These are phyloP conservation scores for Neodiprion fabricii DNA, from an alignment of 1,140 invertebrate genomes.

Conservation along the genomic window DNA sequence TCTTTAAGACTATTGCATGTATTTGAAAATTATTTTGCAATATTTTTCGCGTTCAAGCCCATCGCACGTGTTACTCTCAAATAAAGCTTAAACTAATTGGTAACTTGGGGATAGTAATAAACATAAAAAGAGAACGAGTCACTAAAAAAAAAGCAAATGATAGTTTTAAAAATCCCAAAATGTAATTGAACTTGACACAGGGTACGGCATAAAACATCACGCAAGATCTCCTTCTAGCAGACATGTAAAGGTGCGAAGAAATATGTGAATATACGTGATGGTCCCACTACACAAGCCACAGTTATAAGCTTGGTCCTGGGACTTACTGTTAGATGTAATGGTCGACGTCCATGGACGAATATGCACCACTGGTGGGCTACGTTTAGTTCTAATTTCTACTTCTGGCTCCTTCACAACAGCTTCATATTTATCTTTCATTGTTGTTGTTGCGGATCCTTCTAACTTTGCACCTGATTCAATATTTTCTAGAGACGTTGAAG, in stretches of 20 bases:
- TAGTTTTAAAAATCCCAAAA: constrained; percentile 5
- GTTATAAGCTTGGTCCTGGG: constrained; percentile 1
- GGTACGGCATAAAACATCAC: background rate
- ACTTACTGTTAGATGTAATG: background rate
- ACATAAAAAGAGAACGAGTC: background rate
- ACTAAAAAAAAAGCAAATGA: background rate
- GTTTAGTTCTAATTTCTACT: background rate
- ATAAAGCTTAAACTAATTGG: too few relatives aligned
- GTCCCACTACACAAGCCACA: constrained; percentile 4
- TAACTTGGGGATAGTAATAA: background rate
- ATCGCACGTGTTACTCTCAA: too few relatives aligned
- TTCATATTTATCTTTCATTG: background rate
- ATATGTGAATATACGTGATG: background rate
- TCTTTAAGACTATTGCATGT: too few relatives aligned
- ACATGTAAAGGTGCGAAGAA: constrained; percentile 7
- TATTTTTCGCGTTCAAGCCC: too few relatives aligned
- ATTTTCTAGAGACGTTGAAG: background rate
- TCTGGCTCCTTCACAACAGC: background rate
- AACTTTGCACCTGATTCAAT: background rate
- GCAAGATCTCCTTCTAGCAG: constrained; percentile 2
- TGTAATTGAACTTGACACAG: background rate
- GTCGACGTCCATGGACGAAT: background rate
- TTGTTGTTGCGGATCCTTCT: background rate
- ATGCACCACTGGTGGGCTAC: constrained; percentile 4
- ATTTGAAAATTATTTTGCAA: too few relatives aligned